Conservation (phyloP, 2,888 invertebrate species). For the Drosophila crucigera region DNA sequence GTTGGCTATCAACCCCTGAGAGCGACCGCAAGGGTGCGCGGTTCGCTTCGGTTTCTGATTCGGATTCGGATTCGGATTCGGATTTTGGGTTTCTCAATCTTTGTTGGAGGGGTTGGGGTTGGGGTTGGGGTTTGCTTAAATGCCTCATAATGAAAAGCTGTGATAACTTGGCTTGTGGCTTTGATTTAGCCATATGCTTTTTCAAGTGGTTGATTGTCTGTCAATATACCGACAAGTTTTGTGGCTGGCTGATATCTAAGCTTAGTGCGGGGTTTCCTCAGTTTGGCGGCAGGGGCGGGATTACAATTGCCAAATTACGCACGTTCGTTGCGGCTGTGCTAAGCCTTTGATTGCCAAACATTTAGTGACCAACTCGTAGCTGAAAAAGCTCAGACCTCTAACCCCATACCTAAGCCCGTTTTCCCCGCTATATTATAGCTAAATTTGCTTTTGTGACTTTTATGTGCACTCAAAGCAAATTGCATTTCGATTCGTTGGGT, state of each 20-base stretch:
- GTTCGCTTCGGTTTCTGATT: slow-evolving; percentile 26
- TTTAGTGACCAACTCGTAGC: slow-evolving; percentile 20
- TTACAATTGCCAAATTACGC: slow-evolving; percentile 60
- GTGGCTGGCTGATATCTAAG: slow-evolving; percentile 15
- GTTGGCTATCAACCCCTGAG: slow-evolving; percentile 47
- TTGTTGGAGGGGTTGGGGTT: background rate
- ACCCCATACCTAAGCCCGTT: background rate
- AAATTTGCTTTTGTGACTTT: slow-evolving; percentile 57
- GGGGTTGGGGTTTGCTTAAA: slow-evolving; percentile 61
- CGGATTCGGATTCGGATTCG: slow-evolving; percentile 21
- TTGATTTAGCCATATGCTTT: slow-evolving; percentile 72
- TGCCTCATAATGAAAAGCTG: slow-evolving; percentile 79
- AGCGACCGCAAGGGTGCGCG: slow-evolving; percentile 49
- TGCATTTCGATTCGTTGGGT: slow-evolving; percentile 63
- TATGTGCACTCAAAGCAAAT: slow-evolving; percentile 69
- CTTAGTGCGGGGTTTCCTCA: background rate
- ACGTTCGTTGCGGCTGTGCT: slow-evolving; percentile 53
- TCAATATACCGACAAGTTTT: slow-evolving; percentile 64
- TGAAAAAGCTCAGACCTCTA: background rate
- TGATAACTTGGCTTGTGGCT: slow-evolving; percentile 71
- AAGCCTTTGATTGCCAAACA: slow-evolving; percentile 73
- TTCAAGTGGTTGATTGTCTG: slow-evolving; percentile 79
- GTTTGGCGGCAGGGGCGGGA: slow-evolving; percentile 9
- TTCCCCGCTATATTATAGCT: slow-evolving; percentile 1
- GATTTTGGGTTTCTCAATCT: slow-evolving; percentile 23